A percentile compares a stretch with the other conserved stretches of the same genome.
These are phyloP conservation scores for Sylvilagus floridanus DNA, from an alignment of 2,797 vertebrate genomes.

Conservation along the genomic window DNA sequence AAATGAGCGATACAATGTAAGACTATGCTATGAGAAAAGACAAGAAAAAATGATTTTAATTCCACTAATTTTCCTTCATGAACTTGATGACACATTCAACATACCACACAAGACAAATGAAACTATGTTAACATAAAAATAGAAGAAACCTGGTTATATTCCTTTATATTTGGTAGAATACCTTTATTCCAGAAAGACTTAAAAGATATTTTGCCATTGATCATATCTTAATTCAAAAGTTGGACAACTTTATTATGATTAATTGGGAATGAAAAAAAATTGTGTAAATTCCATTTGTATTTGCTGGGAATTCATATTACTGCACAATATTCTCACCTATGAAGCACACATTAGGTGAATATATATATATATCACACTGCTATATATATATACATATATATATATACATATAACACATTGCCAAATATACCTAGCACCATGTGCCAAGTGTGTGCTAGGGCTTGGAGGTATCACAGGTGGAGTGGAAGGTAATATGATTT, in stretches of 20 bases:
- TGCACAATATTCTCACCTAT: background rate
- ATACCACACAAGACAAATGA: background rate
- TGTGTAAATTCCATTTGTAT: background rate
- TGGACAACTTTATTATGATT: slow-evolving; percentile 20
- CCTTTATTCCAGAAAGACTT: background rate
- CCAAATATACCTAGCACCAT: background rate
- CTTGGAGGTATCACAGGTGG: background rate
- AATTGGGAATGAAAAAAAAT: slow-evolving; percentile 3
- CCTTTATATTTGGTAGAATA: slow-evolving; percentile 30
- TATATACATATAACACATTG: background rate
- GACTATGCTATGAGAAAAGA: background rate
- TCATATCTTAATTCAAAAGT: slow-evolving; percentile 39
- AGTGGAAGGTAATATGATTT: background rate
- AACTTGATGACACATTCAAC: background rate
- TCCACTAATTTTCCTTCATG: slow-evolving; percentile 39
- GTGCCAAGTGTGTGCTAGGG: background rate
- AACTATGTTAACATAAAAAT: slow-evolving; percentile 3
- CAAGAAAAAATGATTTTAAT: slow-evolving; percentile 13
- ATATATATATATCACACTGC: background rate
- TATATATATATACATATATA: background rate
- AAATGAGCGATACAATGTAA: background rate
- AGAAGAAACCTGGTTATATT: background rate
- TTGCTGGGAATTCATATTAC: background rate
- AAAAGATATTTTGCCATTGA: background rate
- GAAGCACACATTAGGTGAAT: background rate